Evolutionary conservation across 2,797 vertebrate species (phyloP), one percentile per base, ranked within the genome.

Genomic region (Myotis myotis): DNA sequence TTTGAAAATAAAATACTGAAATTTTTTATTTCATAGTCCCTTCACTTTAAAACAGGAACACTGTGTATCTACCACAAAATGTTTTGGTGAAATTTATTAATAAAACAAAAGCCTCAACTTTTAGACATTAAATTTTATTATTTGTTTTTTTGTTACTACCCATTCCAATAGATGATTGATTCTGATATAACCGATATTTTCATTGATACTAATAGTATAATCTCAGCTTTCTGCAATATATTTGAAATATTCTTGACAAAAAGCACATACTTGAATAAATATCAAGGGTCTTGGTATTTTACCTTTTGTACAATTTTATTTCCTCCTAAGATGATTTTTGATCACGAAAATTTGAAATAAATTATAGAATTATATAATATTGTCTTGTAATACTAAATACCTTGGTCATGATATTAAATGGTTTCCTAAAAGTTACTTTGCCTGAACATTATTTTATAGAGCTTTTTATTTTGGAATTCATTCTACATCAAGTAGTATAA

Each of bases 1-100:
- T 64, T 92, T 89, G 71, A 62, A 89, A 85, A 87, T 84, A 95
- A 87, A 72, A 80, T 82, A 22, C 38, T 55, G 33, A 75, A 70
- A 51, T 55, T 36, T 53, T 84, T 64, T 55, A 72, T 94, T 84
- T 86, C 30, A 70, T 4, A 20, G 10, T 51, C 28, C 38, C 23
- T 92, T 92, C 2, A 60, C 51, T 89, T 84, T 33, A 75, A 91
- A 70, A 28, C 25, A 19, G 2, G 6, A 80, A 30, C 15, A 70
- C 6, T 80, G 0, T 79, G 3, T 57, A 8, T 87, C 57, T 70
- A 55, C 68, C 8, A 84, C 17, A 41, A 86, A 92, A 66, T 95
- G 2, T 44, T 85, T 87, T 33, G 12, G 17, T 79, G 22, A 51
- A 64, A 83, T 76, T 83, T 89, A 76, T 33, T 87, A 57, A 17